Conservation (phyloP, 2,113 vertebrate species). For the Lamprotornis superbus region DNA sequence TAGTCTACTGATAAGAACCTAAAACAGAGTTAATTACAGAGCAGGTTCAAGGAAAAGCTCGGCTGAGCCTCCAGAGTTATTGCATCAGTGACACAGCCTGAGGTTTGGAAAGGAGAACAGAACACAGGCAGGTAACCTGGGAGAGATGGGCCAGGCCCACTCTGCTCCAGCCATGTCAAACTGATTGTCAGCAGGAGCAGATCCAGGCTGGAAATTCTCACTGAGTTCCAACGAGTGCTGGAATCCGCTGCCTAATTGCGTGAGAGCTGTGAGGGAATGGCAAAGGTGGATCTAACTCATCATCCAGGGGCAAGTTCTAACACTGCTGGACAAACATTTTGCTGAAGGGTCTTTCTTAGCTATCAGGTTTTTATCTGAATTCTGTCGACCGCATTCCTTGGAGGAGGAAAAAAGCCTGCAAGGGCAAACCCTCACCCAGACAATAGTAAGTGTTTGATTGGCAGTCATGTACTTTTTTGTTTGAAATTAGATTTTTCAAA, state of each 20-base stretch:
- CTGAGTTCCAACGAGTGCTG: not conserved
- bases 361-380: conserved; percentile 40
- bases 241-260: not conserved
- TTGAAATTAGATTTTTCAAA: conserved; percentile 25
- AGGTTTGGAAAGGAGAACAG: not conserved
- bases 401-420: not conserved
- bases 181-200: not conserved
- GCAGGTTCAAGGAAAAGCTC: conserved; percentile 31
- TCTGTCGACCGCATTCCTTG: not conserved
- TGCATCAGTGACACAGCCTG: not conserved
- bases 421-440: not conserved
- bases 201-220: not conserved
- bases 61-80: not conserved
- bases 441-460: not conserved
- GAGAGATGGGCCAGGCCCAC: not conserved
- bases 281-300: conserved; percentile 16
- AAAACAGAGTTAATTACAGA: conserved; percentile 46
- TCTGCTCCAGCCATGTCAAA: not conserved
- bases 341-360: conserved; percentile 56
- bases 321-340: conserved; percentile 49
- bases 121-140: not conserved
- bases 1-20: conserved; percentile 54
- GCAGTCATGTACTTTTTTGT: not conserved
- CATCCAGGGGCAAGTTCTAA: conserved; percentile 54
- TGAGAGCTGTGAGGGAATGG: conserved; percentile 2